Conservation (phyloP, 2,888 invertebrate species). For the Stenurella melanura region DNA sequence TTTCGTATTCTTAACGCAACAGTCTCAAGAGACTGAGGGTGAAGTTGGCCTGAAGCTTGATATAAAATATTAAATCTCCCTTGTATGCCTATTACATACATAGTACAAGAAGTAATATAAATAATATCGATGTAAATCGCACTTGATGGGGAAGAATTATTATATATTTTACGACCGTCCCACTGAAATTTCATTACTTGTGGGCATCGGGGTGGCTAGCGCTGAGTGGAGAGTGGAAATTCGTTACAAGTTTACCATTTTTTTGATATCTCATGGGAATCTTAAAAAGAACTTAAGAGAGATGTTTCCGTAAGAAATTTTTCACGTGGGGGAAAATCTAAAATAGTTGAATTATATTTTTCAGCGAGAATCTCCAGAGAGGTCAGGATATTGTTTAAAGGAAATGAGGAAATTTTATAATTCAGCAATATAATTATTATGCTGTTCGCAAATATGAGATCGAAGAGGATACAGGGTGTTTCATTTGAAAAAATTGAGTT, state of each 20-base stretch:
- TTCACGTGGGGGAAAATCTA: not conserved
- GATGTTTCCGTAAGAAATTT: constrained; percentile 18
- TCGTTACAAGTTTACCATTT: constrained; percentile 30
- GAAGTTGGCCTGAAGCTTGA: constrained; percentile 67
- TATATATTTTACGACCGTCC: constrained; percentile 28
- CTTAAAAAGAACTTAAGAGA: constrained; percentile 5
- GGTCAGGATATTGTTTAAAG: not conserved
- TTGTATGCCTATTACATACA: constrained; percentile 64
- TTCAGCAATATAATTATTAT: not conserved
- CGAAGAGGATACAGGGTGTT: too few relatives aligned
- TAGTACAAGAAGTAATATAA: constrained; percentile 57
- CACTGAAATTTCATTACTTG: constrained; percentile 36
- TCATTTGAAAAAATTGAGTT: too few relatives aligned
- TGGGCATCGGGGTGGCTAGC: constrained; percentile 7
- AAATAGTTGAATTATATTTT: constrained; percentile 10
- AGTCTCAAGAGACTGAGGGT: constrained; percentile 66
- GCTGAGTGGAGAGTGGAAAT: constrained; percentile 11
- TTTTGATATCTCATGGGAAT: constrained; percentile 25
- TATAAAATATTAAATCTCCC: constrained; percentile 70
- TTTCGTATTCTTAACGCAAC: constrained; percentile 68
- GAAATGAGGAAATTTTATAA: not conserved
- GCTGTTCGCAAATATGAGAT: too few relatives aligned
- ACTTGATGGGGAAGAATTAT: constrained; percentile 34
- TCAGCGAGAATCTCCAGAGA: not conserved
- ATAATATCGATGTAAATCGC: constrained; percentile 54